These are phyloP conservation scores for Sardinella longiceps DNA, from an alignment of 2,797 vertebrate species.

Conservation along the genomic window DNA sequence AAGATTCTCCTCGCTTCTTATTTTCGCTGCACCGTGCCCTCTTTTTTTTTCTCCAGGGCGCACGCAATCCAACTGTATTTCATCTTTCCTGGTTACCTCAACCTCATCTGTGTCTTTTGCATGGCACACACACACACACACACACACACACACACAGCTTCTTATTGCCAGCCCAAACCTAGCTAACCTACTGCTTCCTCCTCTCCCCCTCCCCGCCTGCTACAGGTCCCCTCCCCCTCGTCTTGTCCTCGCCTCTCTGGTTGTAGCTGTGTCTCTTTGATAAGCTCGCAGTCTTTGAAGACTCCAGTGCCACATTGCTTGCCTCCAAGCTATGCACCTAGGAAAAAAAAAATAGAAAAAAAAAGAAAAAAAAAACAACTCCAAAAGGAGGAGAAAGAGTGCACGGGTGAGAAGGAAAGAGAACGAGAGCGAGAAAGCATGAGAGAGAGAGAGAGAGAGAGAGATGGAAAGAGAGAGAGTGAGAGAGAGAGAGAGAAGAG, in stretches of 20 bases:
- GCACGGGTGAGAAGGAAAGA: conserved; percentile 22
- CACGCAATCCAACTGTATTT: not conserved
- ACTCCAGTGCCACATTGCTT: conserved; percentile 46
- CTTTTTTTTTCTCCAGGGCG: conserved; percentile 32
- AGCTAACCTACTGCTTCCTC: conserved; percentile 19
- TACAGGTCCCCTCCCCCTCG: conserved; percentile 25
- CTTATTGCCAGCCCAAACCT: conserved; percentile 10
- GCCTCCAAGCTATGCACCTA: conserved; percentile 48
- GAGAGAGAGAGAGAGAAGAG: conserved; percentile 30
- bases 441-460: not conserved
- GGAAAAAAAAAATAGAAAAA: conserved; percentile 1
- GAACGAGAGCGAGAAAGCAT: not conserved
- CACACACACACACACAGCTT: conserved; percentile 22
- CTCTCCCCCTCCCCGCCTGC: not conserved
- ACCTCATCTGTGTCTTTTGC: not conserved
- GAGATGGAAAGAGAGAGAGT: not conserved
- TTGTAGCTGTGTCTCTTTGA: conserved; percentile 52
- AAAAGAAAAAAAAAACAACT: conserved; percentile 23
- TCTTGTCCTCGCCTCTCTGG: conserved; percentile 34
- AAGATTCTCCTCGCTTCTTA: conserved; percentile 21
- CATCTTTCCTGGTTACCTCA: conserved; percentile 24
- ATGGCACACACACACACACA: not conserved
- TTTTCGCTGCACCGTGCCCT: conserved; percentile 28
- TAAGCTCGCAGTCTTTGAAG: conserved; percentile 57
- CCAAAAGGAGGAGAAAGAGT: conserved; percentile 43